phyloP scores from a whole-genome alignment of 2,888 invertebrate genomes.

The Drosophila heteroneura region DNA sequence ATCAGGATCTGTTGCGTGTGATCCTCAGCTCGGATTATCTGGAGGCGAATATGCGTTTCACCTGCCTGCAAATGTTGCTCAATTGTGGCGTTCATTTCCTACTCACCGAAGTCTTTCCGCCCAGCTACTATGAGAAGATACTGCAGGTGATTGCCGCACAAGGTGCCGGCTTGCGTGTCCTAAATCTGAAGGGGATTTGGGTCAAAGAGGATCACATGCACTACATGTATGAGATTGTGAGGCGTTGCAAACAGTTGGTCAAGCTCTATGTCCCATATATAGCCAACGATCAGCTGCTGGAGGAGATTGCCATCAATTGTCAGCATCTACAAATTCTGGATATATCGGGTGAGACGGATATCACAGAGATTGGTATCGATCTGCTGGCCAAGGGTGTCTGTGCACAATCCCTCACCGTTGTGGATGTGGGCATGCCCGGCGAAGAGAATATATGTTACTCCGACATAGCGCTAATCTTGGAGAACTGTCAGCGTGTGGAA shows the following conservation, averaged over 20 bases:
- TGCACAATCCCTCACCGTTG: constrained; percentile 87
- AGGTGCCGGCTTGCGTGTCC: constrained; percentile 88
- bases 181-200: constrained; percentile 91
- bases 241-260: constrained; percentile 87
- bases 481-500: constrained; percentile 88
- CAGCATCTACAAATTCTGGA: constrained; percentile 88
- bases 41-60: constrained; percentile 89
- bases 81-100: constrained; percentile 89
- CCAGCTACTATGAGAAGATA: constrained; percentile 90
- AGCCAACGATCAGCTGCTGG: constrained; percentile 89
- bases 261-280: constrained; percentile 89
- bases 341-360: constrained; percentile 90
- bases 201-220: constrained; percentile 89
- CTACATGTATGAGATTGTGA: constrained; percentile 88
- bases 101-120: constrained; percentile 90
- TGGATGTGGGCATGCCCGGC: constrained; percentile 90
- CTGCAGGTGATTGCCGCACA: constrained; percentile 88
- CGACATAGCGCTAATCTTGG: constrained; percentile 88
- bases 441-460: constrained; percentile 89
- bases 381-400: constrained; percentile 87
- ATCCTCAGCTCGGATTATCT: constrained; percentile 89
- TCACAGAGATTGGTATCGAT: constrained; percentile 88
- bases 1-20: constrained; percentile 89
- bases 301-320: constrained; percentile 87
- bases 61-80: constrained; percentile 88